phyloP scores from a whole-genome alignment of 2,888 invertebrate genomes.

The Pyrrhosoma nymphula region DNA sequence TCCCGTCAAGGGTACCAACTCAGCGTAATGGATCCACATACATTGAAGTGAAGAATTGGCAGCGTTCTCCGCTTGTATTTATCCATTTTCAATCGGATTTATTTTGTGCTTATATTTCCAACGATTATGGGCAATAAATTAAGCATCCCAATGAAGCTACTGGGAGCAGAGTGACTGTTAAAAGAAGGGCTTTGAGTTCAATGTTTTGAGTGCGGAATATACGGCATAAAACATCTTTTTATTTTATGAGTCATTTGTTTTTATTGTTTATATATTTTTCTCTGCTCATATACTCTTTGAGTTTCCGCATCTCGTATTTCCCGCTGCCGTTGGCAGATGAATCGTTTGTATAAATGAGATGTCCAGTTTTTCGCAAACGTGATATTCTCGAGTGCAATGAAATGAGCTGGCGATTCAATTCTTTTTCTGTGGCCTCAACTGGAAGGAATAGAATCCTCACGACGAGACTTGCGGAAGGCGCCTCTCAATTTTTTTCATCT shows the following conservation, averaged over 20 bases:
- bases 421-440: background rate
- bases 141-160: too few species aligned
- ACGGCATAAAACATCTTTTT: background rate
- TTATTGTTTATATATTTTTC: background rate
- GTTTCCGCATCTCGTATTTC: background rate
- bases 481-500: background rate
- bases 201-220: background rate
- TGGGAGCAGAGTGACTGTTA: too few species aligned
- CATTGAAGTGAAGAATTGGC: too few species aligned
- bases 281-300: background rate
- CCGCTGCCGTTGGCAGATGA: background rate
- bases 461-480: background rate
- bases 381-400: background rate
- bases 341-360: background rate
- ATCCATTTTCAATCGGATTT: too few species aligned
- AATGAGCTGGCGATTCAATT: background rate
- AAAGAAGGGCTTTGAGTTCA: background rate
- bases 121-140: too few species aligned
- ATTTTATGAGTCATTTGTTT: background rate
- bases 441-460: background rate
- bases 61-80: too few species aligned
- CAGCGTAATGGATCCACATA: too few species aligned
- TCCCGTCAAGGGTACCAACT: too few species aligned
- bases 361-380: too few species aligned
- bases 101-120: too few species aligned